Evolutionary conservation across 2,888 invertebrate species (phyloP).

Genomic region (Drosophila kanekoi): DNA sequence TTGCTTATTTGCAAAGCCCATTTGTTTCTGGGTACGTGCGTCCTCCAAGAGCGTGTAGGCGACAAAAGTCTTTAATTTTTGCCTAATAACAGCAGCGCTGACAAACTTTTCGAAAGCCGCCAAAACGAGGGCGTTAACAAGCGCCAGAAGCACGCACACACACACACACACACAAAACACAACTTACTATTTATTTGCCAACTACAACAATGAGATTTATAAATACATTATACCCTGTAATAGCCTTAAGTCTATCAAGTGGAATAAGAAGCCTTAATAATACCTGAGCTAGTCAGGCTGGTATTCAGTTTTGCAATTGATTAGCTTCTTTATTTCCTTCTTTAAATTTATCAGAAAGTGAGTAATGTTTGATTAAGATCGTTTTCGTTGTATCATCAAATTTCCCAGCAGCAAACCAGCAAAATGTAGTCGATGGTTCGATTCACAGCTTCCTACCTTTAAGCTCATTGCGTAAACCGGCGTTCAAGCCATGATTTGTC

Average conservation of each 20-base stretch:
- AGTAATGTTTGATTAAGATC: too few relatives aligned
- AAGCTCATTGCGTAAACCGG: too few relatives aligned
- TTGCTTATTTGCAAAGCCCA: slow-evolving; percentile 78
- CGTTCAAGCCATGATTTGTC: too few relatives aligned
- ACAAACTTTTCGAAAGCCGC: slow-evolving; percentile 71
- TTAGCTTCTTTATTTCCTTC: too few relatives aligned
- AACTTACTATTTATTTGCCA: slow-evolving; percentile 71
- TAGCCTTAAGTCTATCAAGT: not conserved
- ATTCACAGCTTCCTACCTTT: too few relatives aligned
- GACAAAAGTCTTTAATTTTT: slow-evolving; percentile 80
- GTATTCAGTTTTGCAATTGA: too few relatives aligned
- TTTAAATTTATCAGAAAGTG: too few relatives aligned
- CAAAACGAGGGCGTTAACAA: slow-evolving; percentile 79
- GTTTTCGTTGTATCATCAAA: too few relatives aligned
- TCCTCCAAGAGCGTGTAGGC: slow-evolving; percentile 49
- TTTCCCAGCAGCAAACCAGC: too few relatives aligned
- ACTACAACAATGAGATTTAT: slow-evolving; percentile 57
- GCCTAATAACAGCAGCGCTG: slow-evolving; percentile 70
- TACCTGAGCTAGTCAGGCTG: too few relatives aligned
- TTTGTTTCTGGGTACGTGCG: slow-evolving; percentile 70
- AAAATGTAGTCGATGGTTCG: too few relatives aligned
- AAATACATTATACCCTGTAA: slow-evolving; percentile 43
- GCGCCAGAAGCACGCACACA: slow-evolving; percentile 66
- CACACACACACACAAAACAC: slow-evolving; percentile 30
- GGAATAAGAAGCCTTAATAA: not conserved